Conservation (phyloP, 2,797 vertebrate species). For the Columba guinea region DNA sequence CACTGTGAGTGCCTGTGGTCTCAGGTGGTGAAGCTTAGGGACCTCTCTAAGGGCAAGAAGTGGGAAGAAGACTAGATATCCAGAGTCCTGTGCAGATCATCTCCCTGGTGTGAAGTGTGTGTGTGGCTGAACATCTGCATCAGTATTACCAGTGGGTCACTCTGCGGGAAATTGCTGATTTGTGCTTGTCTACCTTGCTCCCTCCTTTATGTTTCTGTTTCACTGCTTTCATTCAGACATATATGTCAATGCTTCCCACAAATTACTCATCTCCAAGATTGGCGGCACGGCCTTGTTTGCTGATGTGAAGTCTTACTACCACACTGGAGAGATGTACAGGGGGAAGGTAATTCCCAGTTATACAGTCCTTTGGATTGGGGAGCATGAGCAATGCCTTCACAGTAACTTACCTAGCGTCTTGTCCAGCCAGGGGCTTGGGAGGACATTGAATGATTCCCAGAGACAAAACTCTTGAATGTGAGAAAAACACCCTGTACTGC, state of each 20-base stretch:
- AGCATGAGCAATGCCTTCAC: accelerated
- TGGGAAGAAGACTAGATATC: background rate
- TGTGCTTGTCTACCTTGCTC: background rate
- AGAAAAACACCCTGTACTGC: background rate
- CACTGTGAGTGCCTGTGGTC: background rate
- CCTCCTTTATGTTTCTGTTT: background rate
- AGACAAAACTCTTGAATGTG: background rate
- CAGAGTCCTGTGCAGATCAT: background rate
- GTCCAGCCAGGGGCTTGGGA: background rate
- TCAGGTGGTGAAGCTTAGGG: background rate
- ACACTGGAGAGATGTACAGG: constrained; percentile 35
- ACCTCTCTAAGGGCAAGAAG: background rate
- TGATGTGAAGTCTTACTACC: constrained; percentile 55
- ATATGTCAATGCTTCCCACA: constrained; percentile 20
- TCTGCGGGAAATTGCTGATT: background rate
- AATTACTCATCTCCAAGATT: constrained; percentile 43
- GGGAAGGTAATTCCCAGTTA: constrained; percentile 56
- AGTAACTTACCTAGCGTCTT: background rate
- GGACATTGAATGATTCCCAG: background rate
- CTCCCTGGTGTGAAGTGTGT: background rate
- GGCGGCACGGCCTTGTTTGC: constrained; percentile 6
- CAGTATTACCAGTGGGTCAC: background rate
- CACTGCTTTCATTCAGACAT: background rate
- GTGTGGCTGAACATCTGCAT: background rate
- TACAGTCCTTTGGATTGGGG: background rate